These are phyloP conservation scores for Prionace glauca DNA, from an alignment of 2,797 vertebrate species.

Conservation along the genomic window DNA sequence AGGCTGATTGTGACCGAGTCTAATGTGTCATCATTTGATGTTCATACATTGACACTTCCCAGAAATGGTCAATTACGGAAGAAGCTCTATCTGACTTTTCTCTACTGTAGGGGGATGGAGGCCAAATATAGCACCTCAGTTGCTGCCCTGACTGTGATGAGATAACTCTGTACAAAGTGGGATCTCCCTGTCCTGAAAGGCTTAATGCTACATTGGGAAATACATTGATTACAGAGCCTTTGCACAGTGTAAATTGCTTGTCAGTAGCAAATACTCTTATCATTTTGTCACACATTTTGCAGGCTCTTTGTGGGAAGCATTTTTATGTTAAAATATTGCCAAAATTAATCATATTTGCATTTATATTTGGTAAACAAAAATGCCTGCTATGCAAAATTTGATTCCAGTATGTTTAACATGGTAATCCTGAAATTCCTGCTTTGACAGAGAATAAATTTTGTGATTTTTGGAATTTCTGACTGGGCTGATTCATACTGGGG, in stretches of 20 bases:
- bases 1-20: background rate
- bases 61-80: background rate
- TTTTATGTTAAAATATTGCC: background rate
- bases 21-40: background rate
- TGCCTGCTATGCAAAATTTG: slow-evolving; percentile 47
- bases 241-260: background rate
- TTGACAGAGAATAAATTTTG: background rate
- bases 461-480: background rate
- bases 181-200: too few species aligned
- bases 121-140: background rate
- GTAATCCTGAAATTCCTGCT: background rate
- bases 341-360: slow-evolving; percentile 51
- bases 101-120: background rate
- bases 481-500: background rate
- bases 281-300: background rate
- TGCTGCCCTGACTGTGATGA: background rate
- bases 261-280: background rate
- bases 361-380: slow-evolving; percentile 52
- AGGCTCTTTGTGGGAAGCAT: background rate
- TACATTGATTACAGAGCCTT: background rate
- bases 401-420: background rate
- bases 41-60: background rate
- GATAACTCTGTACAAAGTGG: background rate
- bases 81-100: background rate
- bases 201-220: background rate